Base-by-base conservation (phyloP, 2,113 vertebrate genomes). In the Heterochromis multidens region DNA sequence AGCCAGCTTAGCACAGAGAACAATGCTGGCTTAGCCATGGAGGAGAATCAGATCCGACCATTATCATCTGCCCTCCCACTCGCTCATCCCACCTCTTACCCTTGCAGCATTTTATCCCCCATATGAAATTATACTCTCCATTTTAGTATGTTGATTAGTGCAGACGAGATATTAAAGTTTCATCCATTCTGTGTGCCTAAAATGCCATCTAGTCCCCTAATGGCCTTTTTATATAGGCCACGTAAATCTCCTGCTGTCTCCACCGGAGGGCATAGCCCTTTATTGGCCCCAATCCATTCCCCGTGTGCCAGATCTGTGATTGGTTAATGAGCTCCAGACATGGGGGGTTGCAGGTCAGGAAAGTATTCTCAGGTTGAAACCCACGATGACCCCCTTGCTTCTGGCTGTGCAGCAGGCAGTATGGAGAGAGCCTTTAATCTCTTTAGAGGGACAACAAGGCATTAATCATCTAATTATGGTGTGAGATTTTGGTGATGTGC, bases 191-290 rank as follows among this genome's bases (percentile, higher is more conserved):
- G 76, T 63, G 8, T 80, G 77, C 87, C 84, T 89, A 83, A 95
- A 94, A 94, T 95, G 92, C 91, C 93, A 94, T 87, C 77, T 86
- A 74, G 82, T 82, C 91, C 86, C 85, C 84, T 94, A 95, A 95
- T 93, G 94, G 91, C 58, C 76, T 85, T 89, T 91, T 91, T 94
- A 93, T 94, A 93, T 93, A 82, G 90, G 90, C 77, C 81, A 87
- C 91, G 95, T 96, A 95, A 95, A 96, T 96, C 95, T 92, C 89
- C 27, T 35, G 61, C 74, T 91, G 91, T 87, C 92, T 90, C 81
- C 80, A 80, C 87, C 31, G 82, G 84, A 81, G 85, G 84, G 80
- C 82, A 79, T 33, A 84, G 80, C 87, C 86, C 85, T 90, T 93
- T 83, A 88, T 83, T 91, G 88, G 86, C 90, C 79, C 89, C 86